phyloP scores from a whole-genome alignment of 2,888 invertebrate genomes.

The Philereme vetulata region DNA sequence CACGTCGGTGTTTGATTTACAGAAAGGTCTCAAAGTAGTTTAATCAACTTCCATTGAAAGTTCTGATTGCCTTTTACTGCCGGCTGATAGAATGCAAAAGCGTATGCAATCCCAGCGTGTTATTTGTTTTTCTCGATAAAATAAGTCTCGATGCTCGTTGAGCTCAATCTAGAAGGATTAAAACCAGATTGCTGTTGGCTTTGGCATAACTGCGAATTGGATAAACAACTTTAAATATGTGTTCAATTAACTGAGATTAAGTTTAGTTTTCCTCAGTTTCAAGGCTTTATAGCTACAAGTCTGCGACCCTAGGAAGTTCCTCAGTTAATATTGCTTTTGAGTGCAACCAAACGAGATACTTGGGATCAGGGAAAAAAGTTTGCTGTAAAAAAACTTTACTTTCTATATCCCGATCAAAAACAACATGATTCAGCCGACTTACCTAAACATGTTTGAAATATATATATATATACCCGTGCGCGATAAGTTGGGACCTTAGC shows the following conservation, averaged over 20 bases:
- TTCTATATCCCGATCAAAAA: too few species aligned
- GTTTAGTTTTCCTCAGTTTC: background rate
- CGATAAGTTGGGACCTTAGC: too few species aligned
- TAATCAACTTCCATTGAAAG: conserved; percentile 18
- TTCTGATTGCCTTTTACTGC: conserved; percentile 18
- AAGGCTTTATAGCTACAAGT: background rate
- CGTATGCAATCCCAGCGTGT: conserved; percentile 2
- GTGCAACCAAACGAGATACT: too few species aligned
- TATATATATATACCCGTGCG: too few species aligned
- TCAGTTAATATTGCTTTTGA: too few species aligned
- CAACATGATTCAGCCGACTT: too few species aligned
- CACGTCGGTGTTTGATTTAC: background rate
- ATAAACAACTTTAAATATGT: conserved; percentile 8
- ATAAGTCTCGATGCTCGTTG: background rate
- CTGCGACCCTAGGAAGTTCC: background rate
- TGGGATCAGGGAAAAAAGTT: too few species aligned
- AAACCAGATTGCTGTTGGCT: conserved; percentile 3
- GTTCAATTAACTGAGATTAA: conserved; percentile 14
- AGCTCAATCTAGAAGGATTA: background rate
- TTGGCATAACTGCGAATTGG: conserved; percentile 3
- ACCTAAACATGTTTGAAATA: too few species aligned
- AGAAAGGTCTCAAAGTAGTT: conserved; percentile 3
- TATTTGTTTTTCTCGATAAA: background rate
- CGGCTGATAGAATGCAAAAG: conserved; percentile 1
- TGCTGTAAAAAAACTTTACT: too few species aligned